Percentiles rank a stretch among this genome's conserved stretches.
Evolutionary conservation across 2,888 invertebrate species (phyloP).

Genomic region (Timema podura): DNA sequence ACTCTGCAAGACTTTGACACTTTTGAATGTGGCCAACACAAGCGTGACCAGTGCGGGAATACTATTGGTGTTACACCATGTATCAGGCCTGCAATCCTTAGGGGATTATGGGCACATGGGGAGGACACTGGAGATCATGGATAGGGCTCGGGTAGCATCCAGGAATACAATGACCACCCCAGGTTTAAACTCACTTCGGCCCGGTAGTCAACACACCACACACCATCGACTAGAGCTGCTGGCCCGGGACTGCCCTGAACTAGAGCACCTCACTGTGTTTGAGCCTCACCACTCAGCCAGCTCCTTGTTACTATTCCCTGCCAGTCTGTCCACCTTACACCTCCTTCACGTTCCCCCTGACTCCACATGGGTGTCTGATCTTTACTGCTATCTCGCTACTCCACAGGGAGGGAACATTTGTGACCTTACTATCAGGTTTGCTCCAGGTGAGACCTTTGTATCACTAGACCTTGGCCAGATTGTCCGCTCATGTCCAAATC

Average conservation of each 20-base stretch:
- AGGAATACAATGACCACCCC: constrained; percentile 42
- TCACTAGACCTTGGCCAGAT: constrained; percentile 42
- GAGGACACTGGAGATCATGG: constrained; percentile 44
- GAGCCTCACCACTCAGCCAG: constrained; percentile 45
- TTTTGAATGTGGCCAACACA: constrained; percentile 45
- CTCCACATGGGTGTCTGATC: constrained; percentile 42
- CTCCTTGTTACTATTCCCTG: constrained; percentile 41
- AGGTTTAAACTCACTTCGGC: constrained; percentile 26
- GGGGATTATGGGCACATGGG: constrained; percentile 46
- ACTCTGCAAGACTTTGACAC: constrained; percentile 43
- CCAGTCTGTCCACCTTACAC: constrained; percentile 42
- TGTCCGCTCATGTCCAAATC: constrained; percentile 41
- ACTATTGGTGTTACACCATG: constrained; percentile 42
- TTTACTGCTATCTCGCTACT: constrained; percentile 42
- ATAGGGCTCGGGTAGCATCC: constrained; percentile 31
- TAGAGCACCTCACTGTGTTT: constrained; percentile 43
- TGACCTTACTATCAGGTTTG: constrained; percentile 42
- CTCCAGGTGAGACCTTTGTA: constrained; percentile 38
- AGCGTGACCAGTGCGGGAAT: constrained; percentile 44
- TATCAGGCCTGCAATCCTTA: constrained; percentile 43
- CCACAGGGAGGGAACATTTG: constrained; percentile 41
- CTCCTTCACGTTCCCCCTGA: constrained; percentile 40
- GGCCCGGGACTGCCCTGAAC: constrained; percentile 43
- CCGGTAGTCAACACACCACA: constrained; percentile 41
- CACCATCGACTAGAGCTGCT: constrained; percentile 41